A percentile compares a stretch with the other conserved stretches of the same genome.
These are phyloP conservation scores for Drosophila ercepeae DNA, from an alignment of 1,140 invertebrate genomes.

Conservation along the genomic window DNA sequence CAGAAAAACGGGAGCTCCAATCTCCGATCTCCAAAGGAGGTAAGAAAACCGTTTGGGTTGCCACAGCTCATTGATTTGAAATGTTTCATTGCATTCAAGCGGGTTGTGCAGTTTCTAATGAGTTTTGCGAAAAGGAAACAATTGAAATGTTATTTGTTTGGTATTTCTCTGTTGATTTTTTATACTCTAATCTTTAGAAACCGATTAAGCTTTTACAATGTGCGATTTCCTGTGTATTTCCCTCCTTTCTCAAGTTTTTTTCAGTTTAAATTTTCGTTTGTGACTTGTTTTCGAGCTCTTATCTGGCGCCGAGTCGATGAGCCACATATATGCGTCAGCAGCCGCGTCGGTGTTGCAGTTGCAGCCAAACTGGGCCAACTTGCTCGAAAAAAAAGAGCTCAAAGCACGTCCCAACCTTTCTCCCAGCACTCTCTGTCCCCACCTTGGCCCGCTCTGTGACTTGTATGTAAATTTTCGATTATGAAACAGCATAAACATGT, in stretches of 20 bases:
- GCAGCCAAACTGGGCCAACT: conserved; percentile 41
- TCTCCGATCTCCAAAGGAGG: too few species aligned
- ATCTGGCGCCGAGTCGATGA: conserved; percentile 1
- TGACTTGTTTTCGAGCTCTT: neutral
- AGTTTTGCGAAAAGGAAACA: too few species aligned
- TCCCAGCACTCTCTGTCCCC: neutral
- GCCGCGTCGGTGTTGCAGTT: conserved; percentile 39
- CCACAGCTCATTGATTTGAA: too few species aligned
- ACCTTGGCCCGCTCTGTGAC: neutral
- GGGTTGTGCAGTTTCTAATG: too few species aligned
- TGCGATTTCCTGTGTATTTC: conserved; percentile 4
- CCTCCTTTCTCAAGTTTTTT: neutral
- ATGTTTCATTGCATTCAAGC: too few species aligned
- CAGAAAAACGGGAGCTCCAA: too few species aligned
- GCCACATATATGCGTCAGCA: conserved; percentile 28
- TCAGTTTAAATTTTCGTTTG: neutral
- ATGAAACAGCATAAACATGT: conserved; percentile 72
- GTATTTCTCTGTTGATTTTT: neutral
- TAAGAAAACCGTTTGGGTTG: too few species aligned
- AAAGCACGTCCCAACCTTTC: conserved; percentile 9
- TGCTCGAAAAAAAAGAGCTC: conserved; percentile 16
- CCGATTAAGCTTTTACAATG: conserved; percentile 8
- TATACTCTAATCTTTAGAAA: neutral
- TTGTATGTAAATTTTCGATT: conserved; percentile 76
- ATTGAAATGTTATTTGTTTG: too few species aligned